A percentile compares a stretch with the other conserved stretches of the same genome.
These are phyloP conservation scores for Tachina fera DNA, from an alignment of 2,888 invertebrate species.

Conservation along the genomic window DNA sequence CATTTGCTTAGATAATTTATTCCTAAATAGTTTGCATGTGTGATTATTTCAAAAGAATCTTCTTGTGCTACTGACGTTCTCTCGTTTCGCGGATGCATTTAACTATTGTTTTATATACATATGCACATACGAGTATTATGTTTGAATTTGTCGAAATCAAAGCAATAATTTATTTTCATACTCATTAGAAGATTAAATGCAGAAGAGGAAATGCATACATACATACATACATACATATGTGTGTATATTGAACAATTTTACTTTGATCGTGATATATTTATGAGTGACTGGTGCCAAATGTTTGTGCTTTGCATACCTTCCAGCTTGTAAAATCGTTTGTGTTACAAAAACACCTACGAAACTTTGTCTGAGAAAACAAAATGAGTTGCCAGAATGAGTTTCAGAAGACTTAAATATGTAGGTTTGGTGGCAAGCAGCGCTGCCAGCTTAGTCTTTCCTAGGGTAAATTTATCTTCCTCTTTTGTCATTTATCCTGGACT, in stretches of 20 bases:
- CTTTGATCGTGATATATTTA: constrained; percentile 30
- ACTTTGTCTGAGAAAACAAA: too few relatives aligned
- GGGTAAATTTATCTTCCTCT: too few relatives aligned
- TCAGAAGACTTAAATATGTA: too few relatives aligned
- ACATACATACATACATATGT: too few relatives aligned
- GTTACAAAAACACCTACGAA: too few relatives aligned
- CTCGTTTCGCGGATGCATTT: constrained; percentile 44
- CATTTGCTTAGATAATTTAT: constrained; percentile 42
- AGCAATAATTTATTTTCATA: constrained; percentile 41
- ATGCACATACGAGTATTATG: too few relatives aligned
- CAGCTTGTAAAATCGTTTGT: background rate
- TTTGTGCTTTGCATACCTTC: too few relatives aligned
- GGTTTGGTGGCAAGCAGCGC: too few relatives aligned
- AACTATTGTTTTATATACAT: constrained; percentile 55
- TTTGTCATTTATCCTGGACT: too few relatives aligned
- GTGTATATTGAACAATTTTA: background rate
- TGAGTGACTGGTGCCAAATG: background rate
- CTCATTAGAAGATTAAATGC: background rate
- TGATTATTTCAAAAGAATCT: constrained; percentile 31
- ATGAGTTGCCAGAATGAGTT: too few relatives aligned
- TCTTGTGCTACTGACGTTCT: constrained; percentile 9
- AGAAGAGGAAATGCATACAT: background rate
- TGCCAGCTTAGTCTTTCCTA: too few relatives aligned
- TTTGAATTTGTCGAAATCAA: constrained; percentile 50
- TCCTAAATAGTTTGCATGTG: constrained; percentile 30